A percentile compares a stretch with the other conserved stretches of the same genome.
These are phyloP conservation scores for Furnarius figulus DNA, from an alignment of 2,113 vertebrate species.

Conservation along the genomic window DNA sequence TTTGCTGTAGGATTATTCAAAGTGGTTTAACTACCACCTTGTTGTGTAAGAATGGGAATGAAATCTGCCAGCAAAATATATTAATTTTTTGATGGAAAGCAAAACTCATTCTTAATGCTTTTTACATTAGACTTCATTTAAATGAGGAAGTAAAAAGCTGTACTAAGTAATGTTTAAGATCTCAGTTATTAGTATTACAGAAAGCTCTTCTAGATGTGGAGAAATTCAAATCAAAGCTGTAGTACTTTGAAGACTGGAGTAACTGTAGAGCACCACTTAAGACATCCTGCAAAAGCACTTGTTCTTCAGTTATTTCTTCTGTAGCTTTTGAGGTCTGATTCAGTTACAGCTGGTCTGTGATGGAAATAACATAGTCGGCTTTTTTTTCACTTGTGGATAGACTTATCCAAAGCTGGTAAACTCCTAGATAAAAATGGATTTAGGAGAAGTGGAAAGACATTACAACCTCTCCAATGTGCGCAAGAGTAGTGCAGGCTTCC, in stretches of 20 bases:
- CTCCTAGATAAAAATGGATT: background rate
- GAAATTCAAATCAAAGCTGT: background rate
- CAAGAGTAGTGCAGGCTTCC: background rate
- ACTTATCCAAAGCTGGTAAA: background rate
- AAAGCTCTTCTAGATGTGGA: background rate
- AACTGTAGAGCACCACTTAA: conserved; percentile 2
- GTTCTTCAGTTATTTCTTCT: background rate
- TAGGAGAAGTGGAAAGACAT: background rate
- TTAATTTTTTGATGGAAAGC: background rate
- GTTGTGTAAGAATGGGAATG: background rate
- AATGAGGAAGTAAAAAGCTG: background rate
- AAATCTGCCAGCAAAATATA: background rate
- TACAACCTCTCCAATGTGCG: background rate
- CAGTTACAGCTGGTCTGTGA: background rate
- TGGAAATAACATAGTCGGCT: background rate
- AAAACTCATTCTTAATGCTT: conserved; percentile 25
- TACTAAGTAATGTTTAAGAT: conserved; percentile 13
- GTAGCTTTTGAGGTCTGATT: background rate
- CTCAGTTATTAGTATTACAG: conserved; percentile 11
- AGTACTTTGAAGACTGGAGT: background rate
- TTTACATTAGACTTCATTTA: conserved; percentile 42
- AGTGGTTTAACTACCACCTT: background rate
- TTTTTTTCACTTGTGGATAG: background rate
- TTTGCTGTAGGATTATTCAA: background rate
- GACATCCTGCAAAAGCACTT: background rate